These are phyloP conservation scores for Holothuria leucospilota DNA, from an alignment of 53 echinoderm and acorn worm species.

Conservation along the genomic window DNA sequence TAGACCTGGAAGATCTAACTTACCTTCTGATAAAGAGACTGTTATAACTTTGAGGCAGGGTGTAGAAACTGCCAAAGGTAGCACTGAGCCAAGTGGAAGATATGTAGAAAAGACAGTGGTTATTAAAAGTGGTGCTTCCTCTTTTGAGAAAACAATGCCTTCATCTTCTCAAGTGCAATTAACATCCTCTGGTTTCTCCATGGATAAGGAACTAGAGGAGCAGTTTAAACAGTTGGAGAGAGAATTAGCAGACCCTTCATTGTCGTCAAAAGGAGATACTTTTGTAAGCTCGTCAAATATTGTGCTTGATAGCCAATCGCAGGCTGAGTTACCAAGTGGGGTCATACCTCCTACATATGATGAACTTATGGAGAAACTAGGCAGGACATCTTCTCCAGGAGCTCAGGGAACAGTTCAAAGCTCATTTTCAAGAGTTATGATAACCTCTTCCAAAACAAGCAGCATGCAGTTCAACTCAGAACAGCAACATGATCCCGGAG, in stretches of 20 bases:
- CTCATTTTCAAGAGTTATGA: background rate
- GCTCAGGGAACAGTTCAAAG: background rate
- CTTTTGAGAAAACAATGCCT: slow-evolving; percentile 10
- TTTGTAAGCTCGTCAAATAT: background rate
- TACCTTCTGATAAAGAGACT: too few species aligned
- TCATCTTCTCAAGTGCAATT: slow-evolving; percentile 47
- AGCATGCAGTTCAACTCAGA: background rate
- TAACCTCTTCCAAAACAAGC: background rate
- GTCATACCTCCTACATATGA: slow-evolving; percentile 14
- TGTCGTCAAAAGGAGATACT: background rate
- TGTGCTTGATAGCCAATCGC: background rate
- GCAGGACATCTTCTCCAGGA: background rate
- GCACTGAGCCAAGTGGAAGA: too few species aligned
- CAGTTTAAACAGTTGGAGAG: slow-evolving; percentile 15
- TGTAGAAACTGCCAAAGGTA: too few species aligned
- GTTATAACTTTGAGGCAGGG: too few species aligned
- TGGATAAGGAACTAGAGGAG: slow-evolving; percentile 29
- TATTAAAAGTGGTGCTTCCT: too few species aligned
- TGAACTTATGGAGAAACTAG: slow-evolving; percentile 23
- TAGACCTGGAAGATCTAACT: too few species aligned
- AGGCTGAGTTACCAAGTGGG: background rate
- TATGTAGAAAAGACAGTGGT: too few species aligned
- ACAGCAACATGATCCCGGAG: background rate
- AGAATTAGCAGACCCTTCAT: slow-evolving; percentile 22
- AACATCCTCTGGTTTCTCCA: slow-evolving; percentile 8